Conservation (phyloP, 2,888 invertebrate species). For the Hymenopus coronatus region DNA sequence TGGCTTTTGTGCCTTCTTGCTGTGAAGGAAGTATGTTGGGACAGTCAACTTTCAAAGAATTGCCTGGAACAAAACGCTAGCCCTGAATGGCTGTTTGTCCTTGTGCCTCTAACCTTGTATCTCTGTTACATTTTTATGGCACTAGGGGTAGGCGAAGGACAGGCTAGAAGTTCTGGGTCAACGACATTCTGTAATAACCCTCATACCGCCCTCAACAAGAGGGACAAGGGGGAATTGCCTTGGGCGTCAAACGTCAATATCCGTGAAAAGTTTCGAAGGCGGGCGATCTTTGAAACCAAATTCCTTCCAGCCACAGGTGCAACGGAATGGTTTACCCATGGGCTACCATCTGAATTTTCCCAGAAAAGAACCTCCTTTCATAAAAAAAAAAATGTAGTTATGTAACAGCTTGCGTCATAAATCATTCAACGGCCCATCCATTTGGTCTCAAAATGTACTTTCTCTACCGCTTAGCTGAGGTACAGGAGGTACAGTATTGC, state of each 20-base stretch:
- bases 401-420: too few species aligned
- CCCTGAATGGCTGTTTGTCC: neutral
- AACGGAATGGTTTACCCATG: too few species aligned
- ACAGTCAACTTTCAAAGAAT: neutral
- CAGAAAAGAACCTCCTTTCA: too few species aligned
- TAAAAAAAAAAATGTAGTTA: too few species aligned
- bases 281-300: too few species aligned
- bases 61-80: neutral
- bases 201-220: neutral
- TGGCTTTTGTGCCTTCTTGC: neutral
- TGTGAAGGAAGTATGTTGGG: neutral
- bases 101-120: neutral
- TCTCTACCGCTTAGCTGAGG: too few species aligned
- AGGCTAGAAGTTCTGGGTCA: neutral
- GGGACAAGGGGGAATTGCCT: neutral
- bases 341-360: too few species aligned
- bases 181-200: neutral
- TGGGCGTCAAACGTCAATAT: neutral
- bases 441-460: too few species aligned
- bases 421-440: too few species aligned
- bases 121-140: neutral
- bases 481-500: too few species aligned
- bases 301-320: too few species aligned
- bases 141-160: neutral
- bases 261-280: too few species aligned